Percentiles rank a stretch among this genome's conserved stretches.
Evolutionary conservation across 2,888 invertebrate species (phyloP).

Genomic region (Acrobasis repandana): DNA sequence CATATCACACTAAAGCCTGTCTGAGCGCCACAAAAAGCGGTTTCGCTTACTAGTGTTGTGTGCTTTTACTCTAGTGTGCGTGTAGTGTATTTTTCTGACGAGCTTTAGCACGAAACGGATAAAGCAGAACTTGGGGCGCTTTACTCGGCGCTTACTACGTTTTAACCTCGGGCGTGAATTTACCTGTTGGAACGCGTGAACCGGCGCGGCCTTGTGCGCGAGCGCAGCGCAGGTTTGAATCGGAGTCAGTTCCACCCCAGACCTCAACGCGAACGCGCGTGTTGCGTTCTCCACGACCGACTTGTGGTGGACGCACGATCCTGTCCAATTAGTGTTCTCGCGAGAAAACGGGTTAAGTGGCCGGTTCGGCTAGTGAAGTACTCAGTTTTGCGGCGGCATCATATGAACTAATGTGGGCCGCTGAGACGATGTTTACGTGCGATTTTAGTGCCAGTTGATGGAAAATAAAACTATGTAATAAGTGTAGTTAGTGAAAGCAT

Average conservation of each 20-base stretch:
- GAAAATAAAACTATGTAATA: slow-evolving; percentile 73
- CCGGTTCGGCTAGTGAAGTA: slow-evolving; percentile 72
- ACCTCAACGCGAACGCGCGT: slow-evolving; percentile 72
- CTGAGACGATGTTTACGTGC: slow-evolving; percentile 62
- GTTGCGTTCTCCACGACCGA: slow-evolving; percentile 57
- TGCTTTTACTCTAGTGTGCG: slow-evolving; percentile 61
- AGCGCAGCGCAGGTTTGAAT: slow-evolving; percentile 80
- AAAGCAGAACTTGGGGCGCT: slow-evolving; percentile 57
- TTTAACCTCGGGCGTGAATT: slow-evolving; percentile 60
- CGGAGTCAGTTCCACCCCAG: slow-evolving; percentile 79
- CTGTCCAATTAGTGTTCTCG: slow-evolving; percentile 79
- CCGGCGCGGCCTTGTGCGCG: slow-evolving; percentile 84
- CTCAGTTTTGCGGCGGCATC: slow-evolving; percentile 55
- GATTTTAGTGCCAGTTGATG: slow-evolving; percentile 64
- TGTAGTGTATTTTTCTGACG: slow-evolving; percentile 76
- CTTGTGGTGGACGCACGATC: slow-evolving; percentile 67
- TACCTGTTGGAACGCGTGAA: slow-evolving; percentile 85
- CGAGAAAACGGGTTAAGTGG: slow-evolving; percentile 81
- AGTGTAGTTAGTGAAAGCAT: slow-evolving; percentile 66
- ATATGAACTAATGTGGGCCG: slow-evolving; percentile 64
- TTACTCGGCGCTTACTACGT: slow-evolving; percentile 63
- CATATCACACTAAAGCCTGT: slow-evolving; percentile 64
- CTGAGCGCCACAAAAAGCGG: slow-evolving; percentile 77
- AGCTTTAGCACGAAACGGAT: slow-evolving; percentile 57
- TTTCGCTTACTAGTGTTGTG: slow-evolving; percentile 66